Percentiles rank a stretch among this genome's conserved stretches.
Evolutionary conservation across 2,888 invertebrate species (phyloP).

Genomic region (Muscina levida): DNA sequence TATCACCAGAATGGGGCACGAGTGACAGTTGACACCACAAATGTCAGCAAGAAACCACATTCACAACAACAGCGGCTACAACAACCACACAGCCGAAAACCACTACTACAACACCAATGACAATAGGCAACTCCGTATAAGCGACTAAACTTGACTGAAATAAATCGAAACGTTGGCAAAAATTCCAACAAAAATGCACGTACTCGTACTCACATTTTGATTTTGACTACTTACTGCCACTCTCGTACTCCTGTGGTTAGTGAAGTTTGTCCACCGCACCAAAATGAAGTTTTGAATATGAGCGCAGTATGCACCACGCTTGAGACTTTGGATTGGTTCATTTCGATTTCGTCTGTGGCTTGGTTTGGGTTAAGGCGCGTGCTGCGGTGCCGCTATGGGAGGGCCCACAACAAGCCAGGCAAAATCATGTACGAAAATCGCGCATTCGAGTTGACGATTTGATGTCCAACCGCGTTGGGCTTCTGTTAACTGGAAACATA

Average conservation of each 20-base stretch:
- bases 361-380: slow-evolving; percentile 72
- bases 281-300: slow-evolving; percentile 38
- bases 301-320: slow-evolving; percentile 47
- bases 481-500: slow-evolving; percentile 53
- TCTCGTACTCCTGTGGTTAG: not conserved
- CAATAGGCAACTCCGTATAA: slow-evolving; percentile 35
- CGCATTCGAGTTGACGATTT: slow-evolving; percentile 64
- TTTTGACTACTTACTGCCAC: slow-evolving; percentile 1
- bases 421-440: slow-evolving; percentile 64
- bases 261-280: slow-evolving; percentile 3
- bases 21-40: slow-evolving; percentile 69
- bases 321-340: slow-evolving; percentile 24
- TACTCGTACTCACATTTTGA: slow-evolving; percentile 29
- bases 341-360: slow-evolving; percentile 16
- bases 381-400: slow-evolving; percentile 79
- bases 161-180: slow-evolving; percentile 41
- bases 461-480: slow-evolving; percentile 68
- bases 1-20: slow-evolving; percentile 57
- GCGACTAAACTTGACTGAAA: slow-evolving; percentile 32
- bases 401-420: slow-evolving; percentile 70
- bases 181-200: slow-evolving; percentile 43
- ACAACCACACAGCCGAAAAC: too few species aligned
- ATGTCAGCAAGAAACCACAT: slow-evolving; percentile 65
- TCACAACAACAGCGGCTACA: slow-evolving; percentile 56
- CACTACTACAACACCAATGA: slow-evolving; percentile 48